Evolutionary conservation across 2,797 vertebrate species (phyloP).

Genomic region (Cuculus canorus): DNA sequence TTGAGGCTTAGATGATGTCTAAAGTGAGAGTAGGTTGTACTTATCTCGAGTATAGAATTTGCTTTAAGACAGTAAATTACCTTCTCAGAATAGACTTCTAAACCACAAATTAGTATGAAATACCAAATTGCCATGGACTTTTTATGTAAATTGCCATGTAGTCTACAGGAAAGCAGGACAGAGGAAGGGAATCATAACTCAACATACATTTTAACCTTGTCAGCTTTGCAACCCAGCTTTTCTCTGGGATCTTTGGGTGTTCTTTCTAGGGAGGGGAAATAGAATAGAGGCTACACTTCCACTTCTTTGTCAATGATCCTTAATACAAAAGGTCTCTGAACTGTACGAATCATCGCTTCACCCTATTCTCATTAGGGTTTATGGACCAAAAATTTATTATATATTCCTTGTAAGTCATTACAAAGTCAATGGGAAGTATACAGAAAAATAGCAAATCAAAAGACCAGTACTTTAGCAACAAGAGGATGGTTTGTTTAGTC

Average conservation of each 20-base stretch:
- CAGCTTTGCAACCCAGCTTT: not conserved
- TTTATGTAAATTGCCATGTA: not conserved
- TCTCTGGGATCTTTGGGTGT: not conserved
- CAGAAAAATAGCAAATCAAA: not conserved
- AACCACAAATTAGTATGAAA: not conserved
- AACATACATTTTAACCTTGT: not conserved
- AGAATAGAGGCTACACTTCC: not conserved
- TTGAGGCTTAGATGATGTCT: not conserved
- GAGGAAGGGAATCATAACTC: not conserved
- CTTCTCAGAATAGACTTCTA: not conserved
- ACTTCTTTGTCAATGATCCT: not conserved
- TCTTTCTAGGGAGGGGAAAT: not conserved
- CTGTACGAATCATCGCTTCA: not conserved
- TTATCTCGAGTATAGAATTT: not conserved
- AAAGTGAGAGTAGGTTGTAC: not conserved
- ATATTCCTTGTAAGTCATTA: not conserved
- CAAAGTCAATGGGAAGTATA: not conserved
- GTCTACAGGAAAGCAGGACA: not conserved
- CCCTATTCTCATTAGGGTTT: not conserved
- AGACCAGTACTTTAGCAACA: not conserved
- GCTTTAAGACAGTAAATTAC: not conserved
- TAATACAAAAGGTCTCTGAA: not conserved
- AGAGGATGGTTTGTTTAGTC: not conserved
- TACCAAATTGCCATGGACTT: not conserved
- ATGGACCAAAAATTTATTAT: not conserved